Evolutionary conservation across 2,888 invertebrate species (phyloP).

Genomic region (Ephialtes manifestator): DNA sequence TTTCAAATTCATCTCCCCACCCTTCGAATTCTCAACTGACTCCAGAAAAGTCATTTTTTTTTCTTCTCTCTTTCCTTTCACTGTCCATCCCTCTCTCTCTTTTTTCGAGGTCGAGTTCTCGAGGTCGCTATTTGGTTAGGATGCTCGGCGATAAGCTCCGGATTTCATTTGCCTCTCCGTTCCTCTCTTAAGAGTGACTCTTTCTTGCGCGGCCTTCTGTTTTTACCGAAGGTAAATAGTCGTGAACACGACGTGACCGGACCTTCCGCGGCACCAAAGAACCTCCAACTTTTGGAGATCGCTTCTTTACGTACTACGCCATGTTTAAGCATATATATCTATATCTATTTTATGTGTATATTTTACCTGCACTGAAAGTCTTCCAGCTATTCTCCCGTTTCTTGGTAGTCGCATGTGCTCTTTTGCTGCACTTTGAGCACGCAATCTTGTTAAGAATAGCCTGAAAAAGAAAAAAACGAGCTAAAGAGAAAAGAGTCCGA

Average conservation of each 20-base stretch:
- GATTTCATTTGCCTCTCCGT: conserved; percentile 80
- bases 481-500: background rate
- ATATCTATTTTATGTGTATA: conserved; percentile 18
- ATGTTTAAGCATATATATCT: background rate
- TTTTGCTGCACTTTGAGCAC: conserved; percentile 59
- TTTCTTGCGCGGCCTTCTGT: conserved; percentile 68
- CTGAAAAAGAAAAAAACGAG: background rate
- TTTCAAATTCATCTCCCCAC: conserved; percentile 54
- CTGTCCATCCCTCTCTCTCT: conserved; percentile 29
- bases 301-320: conserved; percentile 31
- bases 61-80: conserved; percentile 42
- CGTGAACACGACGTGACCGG: conserved; percentile 70
- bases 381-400: conserved; percentile 23
- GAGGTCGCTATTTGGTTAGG: conserved; percentile 81
- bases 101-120: conserved; percentile 65
- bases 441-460: conserved; percentile 48
- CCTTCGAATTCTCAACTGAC: conserved; percentile 47
- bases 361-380: conserved; percentile 57
- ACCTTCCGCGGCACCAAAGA: conserved; percentile 68
- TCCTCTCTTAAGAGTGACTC: conserved; percentile 63
- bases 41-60: conserved; percentile 56
- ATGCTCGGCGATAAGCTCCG: conserved; percentile 78
- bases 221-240: conserved; percentile 73
- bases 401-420: conserved; percentile 59
- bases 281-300: conserved; percentile 62